A percentile compares a stretch with the other conserved stretches of the same genome.
Evolutionary conservation across 2,113 vertebrate genomes (phyloP).

Genomic region (Bettongia penicillata): DNA sequence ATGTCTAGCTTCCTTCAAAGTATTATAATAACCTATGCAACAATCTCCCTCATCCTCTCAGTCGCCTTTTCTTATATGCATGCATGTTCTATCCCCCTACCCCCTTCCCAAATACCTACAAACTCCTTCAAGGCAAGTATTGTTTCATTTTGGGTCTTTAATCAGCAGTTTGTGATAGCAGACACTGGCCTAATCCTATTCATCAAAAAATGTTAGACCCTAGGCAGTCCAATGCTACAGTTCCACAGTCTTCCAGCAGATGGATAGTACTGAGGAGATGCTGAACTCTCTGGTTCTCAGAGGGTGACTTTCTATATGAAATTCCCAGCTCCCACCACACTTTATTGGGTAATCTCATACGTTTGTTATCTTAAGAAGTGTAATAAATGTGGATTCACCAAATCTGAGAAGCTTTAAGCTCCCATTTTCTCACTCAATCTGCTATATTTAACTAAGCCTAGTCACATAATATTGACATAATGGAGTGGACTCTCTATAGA

Average conservation of each 20-base stretch:
- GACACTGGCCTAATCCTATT: background rate
- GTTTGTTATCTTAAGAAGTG: background rate
- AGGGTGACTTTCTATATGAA: background rate
- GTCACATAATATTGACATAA: background rate
- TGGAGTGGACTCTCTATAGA: background rate
- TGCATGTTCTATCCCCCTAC: background rate
- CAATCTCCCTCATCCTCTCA: background rate
- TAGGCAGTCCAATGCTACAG: background rate
- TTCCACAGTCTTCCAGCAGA: background rate
- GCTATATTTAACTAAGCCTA: background rate
- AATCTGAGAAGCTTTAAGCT: background rate
- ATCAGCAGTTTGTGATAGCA: background rate
- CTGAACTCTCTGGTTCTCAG: background rate
- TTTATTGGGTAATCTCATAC: background rate
- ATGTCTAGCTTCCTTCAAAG: background rate
- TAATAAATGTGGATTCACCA: background rate
- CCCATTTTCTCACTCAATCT: background rate
- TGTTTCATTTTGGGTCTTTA: background rate
- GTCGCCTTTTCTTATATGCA: background rate
- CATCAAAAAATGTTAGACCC: background rate
- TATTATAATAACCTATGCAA: background rate
- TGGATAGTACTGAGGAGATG: background rate
- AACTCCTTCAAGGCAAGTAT: background rate
- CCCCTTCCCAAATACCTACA: background rate
- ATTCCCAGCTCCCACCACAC: background rate